Percentiles rank a stretch among this genome's conserved stretches.
Conservation (phyloP, 2,888 invertebrate species). For the Chrysodeixis includens region DNA sequence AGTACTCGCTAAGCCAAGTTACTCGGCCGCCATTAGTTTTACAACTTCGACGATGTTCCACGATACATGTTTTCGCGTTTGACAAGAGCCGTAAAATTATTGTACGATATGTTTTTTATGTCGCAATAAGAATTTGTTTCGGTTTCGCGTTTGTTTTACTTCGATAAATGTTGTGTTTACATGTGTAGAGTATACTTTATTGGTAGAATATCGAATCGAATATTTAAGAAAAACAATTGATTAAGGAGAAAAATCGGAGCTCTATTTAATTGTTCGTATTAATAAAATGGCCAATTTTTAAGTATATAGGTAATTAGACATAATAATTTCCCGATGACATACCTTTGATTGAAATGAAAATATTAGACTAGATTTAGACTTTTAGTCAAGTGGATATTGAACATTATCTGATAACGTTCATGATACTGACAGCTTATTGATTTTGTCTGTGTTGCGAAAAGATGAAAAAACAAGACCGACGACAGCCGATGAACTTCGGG, state of each 20-base stretch:
- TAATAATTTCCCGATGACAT: no score
- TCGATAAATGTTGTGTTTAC: neutral
- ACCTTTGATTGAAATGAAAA: neutral
- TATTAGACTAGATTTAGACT: neutral
- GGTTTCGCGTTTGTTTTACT: neutral
- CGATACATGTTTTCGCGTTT: conserved; percentile 54
- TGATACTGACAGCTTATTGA: conserved; percentile 42
- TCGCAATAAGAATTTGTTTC: conserved; percentile 14
- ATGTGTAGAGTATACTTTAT: neutral
- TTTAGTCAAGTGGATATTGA: neutral
- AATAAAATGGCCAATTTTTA: no score
- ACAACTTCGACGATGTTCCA: conserved; percentile 73
- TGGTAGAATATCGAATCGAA: neutral
- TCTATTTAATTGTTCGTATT: neutral
- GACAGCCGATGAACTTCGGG: conserved; percentile 48
- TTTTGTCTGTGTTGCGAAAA: conserved; percentile 30
- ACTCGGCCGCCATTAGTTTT: conserved; percentile 80
- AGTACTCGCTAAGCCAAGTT: conserved; percentile 82
- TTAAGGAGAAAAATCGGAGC: neutral
- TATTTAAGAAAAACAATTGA: neutral
- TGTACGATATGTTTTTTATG: conserved; percentile 19
- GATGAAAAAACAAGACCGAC: conserved; percentile 29
- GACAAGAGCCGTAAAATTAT: conserved; percentile 41
- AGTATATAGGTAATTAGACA: no score
- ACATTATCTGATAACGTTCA: conserved; percentile 5